Conservation (phyloP, 2,888 invertebrate genomes). For the Lottia gigantea region DNA sequence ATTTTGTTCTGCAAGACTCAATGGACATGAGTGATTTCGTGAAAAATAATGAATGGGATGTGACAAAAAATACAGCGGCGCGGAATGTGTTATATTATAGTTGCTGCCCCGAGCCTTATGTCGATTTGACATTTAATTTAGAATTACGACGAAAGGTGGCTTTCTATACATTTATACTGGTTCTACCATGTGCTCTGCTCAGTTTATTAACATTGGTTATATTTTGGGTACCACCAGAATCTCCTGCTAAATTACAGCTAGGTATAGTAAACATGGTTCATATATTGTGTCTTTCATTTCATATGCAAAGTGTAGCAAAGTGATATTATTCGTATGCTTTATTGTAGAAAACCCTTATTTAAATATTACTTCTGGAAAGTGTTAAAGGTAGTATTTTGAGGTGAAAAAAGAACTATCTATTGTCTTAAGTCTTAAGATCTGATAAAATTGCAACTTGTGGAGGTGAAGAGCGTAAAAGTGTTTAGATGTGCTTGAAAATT, state of each 20-base stretch:
- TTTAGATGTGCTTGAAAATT: no score
- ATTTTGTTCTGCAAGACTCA: conserved; percentile 41
- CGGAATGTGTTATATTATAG: conserved; percentile 58
- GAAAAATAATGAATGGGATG: conserved; percentile 66
- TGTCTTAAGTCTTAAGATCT: no score
- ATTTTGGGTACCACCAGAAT: conserved; percentile 68
- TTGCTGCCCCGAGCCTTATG: conserved; percentile 62
- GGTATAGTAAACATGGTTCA: conserved; percentile 47
- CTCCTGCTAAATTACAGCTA: conserved; percentile 66
- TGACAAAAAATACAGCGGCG: conserved; percentile 52
- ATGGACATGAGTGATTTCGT: conserved; percentile 60
- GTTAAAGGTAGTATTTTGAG: no score
- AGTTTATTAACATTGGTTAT: conserved; percentile 65
- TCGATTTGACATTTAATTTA: conserved; percentile 61
- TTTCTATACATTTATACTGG: conserved; percentile 65
- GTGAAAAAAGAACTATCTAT: no score
- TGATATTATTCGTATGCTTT: no score
- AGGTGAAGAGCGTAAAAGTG: no score
- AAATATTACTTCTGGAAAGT: no score
- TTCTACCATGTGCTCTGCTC: conserved; percentile 65
- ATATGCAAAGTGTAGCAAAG: no score
- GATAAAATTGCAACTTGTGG: no score
- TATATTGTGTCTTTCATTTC: no score
- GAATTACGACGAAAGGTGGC: conserved; percentile 52
- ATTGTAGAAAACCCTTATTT: no score